Conservation (phyloP, 2,113 vertebrate species). For the Melozone crissalis region DNA sequence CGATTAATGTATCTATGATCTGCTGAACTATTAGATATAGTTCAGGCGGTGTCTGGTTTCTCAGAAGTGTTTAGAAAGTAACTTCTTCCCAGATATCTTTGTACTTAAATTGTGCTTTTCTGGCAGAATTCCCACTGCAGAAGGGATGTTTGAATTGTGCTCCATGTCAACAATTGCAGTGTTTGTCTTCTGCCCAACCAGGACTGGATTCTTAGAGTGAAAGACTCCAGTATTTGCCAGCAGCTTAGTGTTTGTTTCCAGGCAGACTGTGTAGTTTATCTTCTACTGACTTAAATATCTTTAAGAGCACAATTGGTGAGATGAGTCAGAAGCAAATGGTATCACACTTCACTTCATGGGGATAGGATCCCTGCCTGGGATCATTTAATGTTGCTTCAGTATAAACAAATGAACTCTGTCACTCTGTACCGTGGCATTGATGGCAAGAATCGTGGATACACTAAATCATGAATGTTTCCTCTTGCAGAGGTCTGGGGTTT, state of each 20-base stretch:
- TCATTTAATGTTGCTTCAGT: not conserved
- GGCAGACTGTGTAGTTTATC: not conserved
- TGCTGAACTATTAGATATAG: not conserved
- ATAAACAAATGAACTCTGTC: not conserved
- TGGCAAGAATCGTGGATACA: fast-evolving
- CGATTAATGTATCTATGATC: not conserved
- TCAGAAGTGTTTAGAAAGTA: not conserved
- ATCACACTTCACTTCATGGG: not conserved
- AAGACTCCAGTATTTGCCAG: not conserved
- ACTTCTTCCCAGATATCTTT: not conserved
- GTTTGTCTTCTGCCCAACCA: not conserved
- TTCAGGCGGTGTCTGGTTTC: not conserved
- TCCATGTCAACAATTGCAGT: not conserved
- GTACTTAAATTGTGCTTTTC: not conserved
- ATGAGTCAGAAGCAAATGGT: not conserved
- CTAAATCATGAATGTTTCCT: fast-evolving
- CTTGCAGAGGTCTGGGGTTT: not conserved
- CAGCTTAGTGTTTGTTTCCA: not conserved
- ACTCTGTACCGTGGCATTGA: not conserved
- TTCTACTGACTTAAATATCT: not conserved
- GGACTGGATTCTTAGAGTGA: not conserved
- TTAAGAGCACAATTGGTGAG: not conserved
- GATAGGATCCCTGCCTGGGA: not conserved
- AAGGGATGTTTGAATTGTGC: not conserved
- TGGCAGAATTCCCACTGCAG: not conserved